Evolutionary conservation across 2,888 invertebrate species (phyloP).

Genomic region (Synergus japonicus): DNA sequence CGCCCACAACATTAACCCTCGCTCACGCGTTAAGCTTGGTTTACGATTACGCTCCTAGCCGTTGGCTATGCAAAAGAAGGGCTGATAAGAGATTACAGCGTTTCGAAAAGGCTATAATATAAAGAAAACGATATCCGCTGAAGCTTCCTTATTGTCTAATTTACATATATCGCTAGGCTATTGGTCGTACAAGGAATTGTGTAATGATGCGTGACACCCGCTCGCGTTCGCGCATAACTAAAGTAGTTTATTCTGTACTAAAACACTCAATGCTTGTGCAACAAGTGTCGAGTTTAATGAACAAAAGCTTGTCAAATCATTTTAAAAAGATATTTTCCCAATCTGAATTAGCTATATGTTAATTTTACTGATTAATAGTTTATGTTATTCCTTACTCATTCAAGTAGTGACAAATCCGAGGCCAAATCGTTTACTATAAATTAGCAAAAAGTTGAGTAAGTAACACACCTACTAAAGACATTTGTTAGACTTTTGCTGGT

Average conservation of each 20-base stretch:
- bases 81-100: constrained; percentile 36
- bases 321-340: too few species aligned
- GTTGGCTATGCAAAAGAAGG: constrained; percentile 18
- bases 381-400: too few species aligned
- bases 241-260: background rate
- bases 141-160: constrained; percentile 32
- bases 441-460: too few species aligned
- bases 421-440: too few species aligned
- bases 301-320: background rate
- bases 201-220: constrained; percentile 4
- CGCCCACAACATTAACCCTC: constrained; percentile 33
- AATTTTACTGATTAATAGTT: too few species aligned
- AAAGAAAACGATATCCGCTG: constrained; percentile 22
- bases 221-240: background rate
- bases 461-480: too few species aligned
- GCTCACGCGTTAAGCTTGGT: constrained; percentile 30
- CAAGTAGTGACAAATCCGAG: too few species aligned
- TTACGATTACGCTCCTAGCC: constrained; percentile 30
- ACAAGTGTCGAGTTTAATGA: background rate
- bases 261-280: background rate
- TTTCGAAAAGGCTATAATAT: constrained; percentile 34
- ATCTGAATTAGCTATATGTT: too few species aligned
- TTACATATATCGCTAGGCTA: constrained; percentile 5
- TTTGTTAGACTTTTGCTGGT: too few species aligned
- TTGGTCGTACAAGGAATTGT: background rate